Base-by-base conservation (phyloP, 2,888 invertebrate genomes). In the Aleiodes leptofemur region DNA sequence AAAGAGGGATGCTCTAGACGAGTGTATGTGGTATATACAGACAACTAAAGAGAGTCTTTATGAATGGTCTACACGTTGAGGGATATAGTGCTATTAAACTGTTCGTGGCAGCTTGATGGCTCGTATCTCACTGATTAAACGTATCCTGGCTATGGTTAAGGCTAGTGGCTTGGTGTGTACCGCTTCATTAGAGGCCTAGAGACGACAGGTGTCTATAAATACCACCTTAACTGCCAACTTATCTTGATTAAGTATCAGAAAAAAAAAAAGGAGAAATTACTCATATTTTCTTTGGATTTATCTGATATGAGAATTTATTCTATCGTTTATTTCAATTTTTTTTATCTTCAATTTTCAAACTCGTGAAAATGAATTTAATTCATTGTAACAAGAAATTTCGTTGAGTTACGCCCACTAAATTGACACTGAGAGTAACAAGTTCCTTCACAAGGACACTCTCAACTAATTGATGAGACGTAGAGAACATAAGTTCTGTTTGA, bases 391-490 rank as follows among this genome's bases (percentile, higher is more conserved):
- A 9, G 43, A 9, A 43, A 34, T 34, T 23, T 43, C 43, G 43
- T 43, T 43, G 43, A 43, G 43, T 53, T 8, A 78, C 69, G 73
- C 68, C 73, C 69, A 74, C 72, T 73, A 72, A 74, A 79, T 79
- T 76, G 78, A 77, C 53, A 48, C 64, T 72, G 68, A 71, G 69
- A 61, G 59, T 74, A 78, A 79, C 73, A 68, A 71, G 78, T 79
- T 79, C 69, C 69, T 69, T 48, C 71, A 78, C 76, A 74, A 78
- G 78, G 79, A 79, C 80, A 79, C 80, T 80, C 61, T 74, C 23
- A 64, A 72, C 61, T 79, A 79, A 80, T 80, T 80, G 80, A 55
- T 78, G 77, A 79, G 79, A 76, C 75, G 71, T 59, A 69, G 53
- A 59, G 53, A 55, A 38, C 29, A 66, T 29, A 71, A 70, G 57